phyloP scores from a whole-genome alignment of 2,797 vertebrate genomes.

The Luscinia luscinia region DNA sequence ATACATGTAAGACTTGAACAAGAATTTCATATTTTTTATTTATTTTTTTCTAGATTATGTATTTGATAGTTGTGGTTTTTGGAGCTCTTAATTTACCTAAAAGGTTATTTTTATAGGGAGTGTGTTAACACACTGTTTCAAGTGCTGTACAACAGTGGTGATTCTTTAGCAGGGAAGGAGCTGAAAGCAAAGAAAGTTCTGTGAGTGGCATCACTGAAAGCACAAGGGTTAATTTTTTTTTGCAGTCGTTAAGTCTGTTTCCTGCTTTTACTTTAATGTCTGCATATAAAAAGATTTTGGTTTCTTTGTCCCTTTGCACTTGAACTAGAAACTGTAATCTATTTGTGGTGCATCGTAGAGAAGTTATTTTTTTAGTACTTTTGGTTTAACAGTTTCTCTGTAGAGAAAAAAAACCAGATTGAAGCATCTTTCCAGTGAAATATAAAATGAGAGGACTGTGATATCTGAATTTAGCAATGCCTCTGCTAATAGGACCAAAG shows the following conservation, averaged over 20 bases:
- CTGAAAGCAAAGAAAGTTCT: neutral
- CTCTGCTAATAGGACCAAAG: neutral
- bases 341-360: neutral
- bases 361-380: conserved; percentile 10
- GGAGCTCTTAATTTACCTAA: neutral
- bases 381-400: conserved; percentile 30
- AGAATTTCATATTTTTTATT: neutral
- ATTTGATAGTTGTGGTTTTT: neutral
- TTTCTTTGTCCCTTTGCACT: conserved; percentile 52
- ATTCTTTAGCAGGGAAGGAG: neutral
- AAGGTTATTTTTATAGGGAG: neutral
- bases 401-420: neutral
- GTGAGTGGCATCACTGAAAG: neutral
- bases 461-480: neutral
- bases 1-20: neutral
- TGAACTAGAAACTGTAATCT: conserved; percentile 39
- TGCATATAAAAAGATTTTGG: conserved; percentile 22
- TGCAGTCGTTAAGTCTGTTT: conserved; percentile 36
- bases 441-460: neutral
- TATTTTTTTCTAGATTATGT: neutral
- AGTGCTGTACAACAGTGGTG: neutral
- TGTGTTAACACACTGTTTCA: neutral
- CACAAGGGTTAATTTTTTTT: conserved; percentile 29
- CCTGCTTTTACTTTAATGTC: conserved; percentile 49
- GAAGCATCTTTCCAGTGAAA: neutral